Base-by-base conservation (phyloP, 2,888 invertebrate species). In the Heliconius ismenius region DNA sequence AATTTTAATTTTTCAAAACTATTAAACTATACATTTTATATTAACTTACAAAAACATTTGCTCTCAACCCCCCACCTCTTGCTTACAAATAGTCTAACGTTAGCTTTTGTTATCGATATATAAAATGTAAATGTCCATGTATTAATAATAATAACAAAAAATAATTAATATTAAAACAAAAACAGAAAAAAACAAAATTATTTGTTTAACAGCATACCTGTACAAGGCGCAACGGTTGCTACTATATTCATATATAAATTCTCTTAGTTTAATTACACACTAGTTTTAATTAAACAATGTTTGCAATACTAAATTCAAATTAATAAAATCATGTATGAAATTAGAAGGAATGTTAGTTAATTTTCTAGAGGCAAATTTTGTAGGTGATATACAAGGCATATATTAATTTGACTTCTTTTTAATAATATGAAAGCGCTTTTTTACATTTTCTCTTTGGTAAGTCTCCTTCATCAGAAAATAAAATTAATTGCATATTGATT, bases 211-310 rank as follows among this genome's bases (percentile, higher is more conserved):
- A 36, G 10, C 36, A 10, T 10, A 36, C 36, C 36, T 10, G 10
- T 36, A 36, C 18, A 18, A n/a, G 43, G 43, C 18, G 43, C 43
- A 4, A 18, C 18, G 43, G 43, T 49, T 15, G 15, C 43, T 18
- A 49, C 43, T 49, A 32, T 32, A 36, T 36, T 18, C 18, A 49
- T 49, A 49, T 49, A 28, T 21, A 65, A 15, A 24, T 13, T n/a
- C n/a, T n/a, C 36, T 21, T 67, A 67, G 24, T 21, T 32, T 64
- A n/a, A 32, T 15, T 36, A 65, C 65, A 65, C 7, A n/a, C 39
- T 39, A 9, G 36, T 65, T 6, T 39, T 39, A 67, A 67, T 67
- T 67, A 43, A 67, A 67, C 39, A 67, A 24, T 39, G 67, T 67
- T 24, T 6, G 67, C 67, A 39, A 43, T 24, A 67, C 39, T 32